These are phyloP conservation scores for Eupithecia abbreviata DNA, from an alignment of 2,888 invertebrate genomes.

Conservation along the genomic window DNA sequence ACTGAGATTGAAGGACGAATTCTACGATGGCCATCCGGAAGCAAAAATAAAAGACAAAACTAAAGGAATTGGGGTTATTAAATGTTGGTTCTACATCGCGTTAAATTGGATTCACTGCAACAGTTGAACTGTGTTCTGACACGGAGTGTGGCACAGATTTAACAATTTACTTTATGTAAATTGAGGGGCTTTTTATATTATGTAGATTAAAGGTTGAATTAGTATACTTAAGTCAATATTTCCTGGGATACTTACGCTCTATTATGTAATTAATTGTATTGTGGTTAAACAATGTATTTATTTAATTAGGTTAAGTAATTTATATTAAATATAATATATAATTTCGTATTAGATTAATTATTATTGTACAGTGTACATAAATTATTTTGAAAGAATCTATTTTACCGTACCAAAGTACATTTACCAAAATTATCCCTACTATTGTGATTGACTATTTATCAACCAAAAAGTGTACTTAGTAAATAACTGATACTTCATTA, in stretches of 20 bases:
- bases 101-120: not conserved
- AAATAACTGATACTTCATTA: not conserved
- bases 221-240: not conserved
- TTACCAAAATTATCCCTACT: not conserved
- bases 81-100: not conserved
- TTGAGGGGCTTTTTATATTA: not conserved
- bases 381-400: not conserved
- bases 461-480: not conserved
- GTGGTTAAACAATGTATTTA: not conserved
- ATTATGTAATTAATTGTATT: not conserved
- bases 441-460: not conserved
- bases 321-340: too few relatives aligned
- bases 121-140: not conserved
- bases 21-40: not conserved
- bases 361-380: slow-evolving; percentile 9
- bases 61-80: not conserved
- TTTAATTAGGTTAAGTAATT: slow-evolving; percentile 1
- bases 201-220: not conserved
- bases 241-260: not conserved
- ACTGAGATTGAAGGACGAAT: not conserved
- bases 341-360: not conserved
- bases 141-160: not conserved
- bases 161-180: not conserved
- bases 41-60: not conserved
- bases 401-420: not conserved